Base-by-base conservation (phyloP, 2,888 invertebrate species). In the Cordylochernes scorpioides region DNA sequence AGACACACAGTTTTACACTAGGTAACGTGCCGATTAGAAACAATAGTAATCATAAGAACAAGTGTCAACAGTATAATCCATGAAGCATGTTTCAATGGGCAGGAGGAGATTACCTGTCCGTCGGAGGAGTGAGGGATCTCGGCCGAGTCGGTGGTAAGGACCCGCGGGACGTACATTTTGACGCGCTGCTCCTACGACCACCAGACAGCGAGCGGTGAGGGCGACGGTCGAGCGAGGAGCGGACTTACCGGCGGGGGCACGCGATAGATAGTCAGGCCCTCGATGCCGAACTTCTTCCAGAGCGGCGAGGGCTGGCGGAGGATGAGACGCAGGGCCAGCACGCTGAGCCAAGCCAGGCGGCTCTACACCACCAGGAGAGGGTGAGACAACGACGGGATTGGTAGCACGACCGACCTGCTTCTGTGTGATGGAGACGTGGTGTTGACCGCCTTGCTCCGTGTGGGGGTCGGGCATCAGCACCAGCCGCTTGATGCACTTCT, bases 211-310 rank as follows among this genome's bases (percentile, higher is more conserved):
- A n/a, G 21, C 10, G 2, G 21, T n/a, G 10, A 10, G 10, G 2
- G 10, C 12, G 14, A 22, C 12, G 1, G 14, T 13, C 12, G 2
- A 22, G 14, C n/a, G n/a, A n/a, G n/a, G 19, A 19, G 19, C 22
- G 2, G 8, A 29, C 17, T 5, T 28, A 31, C 31, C 22, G 17
- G 24, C n/a, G 32, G 26, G 7, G 24, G 8, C 12, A 33, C 34
- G 18, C 32, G 30, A 31, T 21, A 38, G 17, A 38, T 26, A 12
- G 25, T 27, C 16, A 38, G 24, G n/a, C 35, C 33, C 21, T 35
- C 37, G 5, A 38, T 29, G 10, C 34, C 34, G 28, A 38, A 38
- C 21, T 32, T 35, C 25, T 29, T 38, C 37, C 37, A 38, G 15
- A 29, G 24, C 25, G 30, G 34, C 10, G 37, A 38, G 4, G 37